Base-by-base conservation (phyloP, 1,140 invertebrate genomes). In the Microplitis mediator region DNA sequence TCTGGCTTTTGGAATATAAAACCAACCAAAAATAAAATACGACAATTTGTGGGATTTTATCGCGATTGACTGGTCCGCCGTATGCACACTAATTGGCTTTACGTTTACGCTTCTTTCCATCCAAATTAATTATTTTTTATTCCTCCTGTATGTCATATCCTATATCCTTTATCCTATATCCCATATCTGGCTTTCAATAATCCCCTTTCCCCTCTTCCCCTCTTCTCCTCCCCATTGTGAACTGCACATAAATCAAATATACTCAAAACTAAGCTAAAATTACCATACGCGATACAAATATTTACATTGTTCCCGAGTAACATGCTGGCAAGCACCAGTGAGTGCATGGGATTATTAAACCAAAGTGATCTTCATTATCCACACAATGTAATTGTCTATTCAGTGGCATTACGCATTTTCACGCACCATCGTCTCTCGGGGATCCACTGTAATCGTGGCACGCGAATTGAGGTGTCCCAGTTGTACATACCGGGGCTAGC, bases 71-170 rank as follows among this genome's bases (percentile, higher is more conserved):
- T 65, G 63, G 14, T 65, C 39, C 13, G 14, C 63, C 39, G 63
- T 8, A 65, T 45, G 45, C 63, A 51, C 63, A 50, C 39, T 65
- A 51, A 65, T 65, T 65, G 63, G 36, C 63, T 65, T 65, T 39
- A 13, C 60, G 31, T 62, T 62, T 34, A 14, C 34, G 34, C 31
- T 31, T 62, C 35, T 62, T 39, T 62, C 34, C 23, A 13, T 13
- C 8, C 31, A 35, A n/a, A 62, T 62, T 62, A n/a, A 39, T n/a
- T 31, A 31, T 39, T 13, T 16, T 62, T 35, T n/a, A 34, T 39
- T 36, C n/a, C 23, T 31, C 23, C 14, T 58, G 56, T 58, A 58
- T 31, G 6, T 11, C 8, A 45, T 45, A 45, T 11, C 6, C 39
- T 45, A 3, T 45, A 45, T 23, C 23, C 39, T 45, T 11, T 11